Conservation (phyloP, 2,888 invertebrate species). For the Acrobasis suavella region DNA sequence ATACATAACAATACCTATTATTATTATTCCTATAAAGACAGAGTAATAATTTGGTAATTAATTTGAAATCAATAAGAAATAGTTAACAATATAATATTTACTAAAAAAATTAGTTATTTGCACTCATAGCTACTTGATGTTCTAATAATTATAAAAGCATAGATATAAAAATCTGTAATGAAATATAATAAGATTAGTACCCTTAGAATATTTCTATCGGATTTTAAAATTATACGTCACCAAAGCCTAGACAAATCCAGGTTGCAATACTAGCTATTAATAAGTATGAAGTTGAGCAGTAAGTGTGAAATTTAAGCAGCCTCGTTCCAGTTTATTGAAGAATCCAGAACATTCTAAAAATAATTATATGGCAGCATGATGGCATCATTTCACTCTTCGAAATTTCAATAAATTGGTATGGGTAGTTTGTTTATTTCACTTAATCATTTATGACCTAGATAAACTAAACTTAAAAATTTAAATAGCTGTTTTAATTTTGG, state of each 20-base stretch:
- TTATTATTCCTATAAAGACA: too few relatives aligned
- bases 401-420: neutral
- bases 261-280: neutral
- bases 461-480: neutral
- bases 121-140: too few relatives aligned
- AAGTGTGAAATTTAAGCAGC: constrained; percentile 42
- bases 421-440: neutral
- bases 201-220: too few relatives aligned
- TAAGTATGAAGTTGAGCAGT: constrained; percentile 23
- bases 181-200: too few relatives aligned
- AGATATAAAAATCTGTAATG: too few relatives aligned
- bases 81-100: too few relatives aligned
- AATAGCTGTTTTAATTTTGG: neutral
- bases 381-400: constrained; percentile 29
- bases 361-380: constrained; percentile 32
- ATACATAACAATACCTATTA: too few relatives aligned
- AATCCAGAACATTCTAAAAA: constrained; percentile 50
- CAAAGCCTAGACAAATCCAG: neutral
- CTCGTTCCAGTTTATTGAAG: constrained; percentile 53
- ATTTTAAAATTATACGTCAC: too few relatives aligned
- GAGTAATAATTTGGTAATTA: too few relatives aligned
- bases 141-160: too few relatives aligned
- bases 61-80: too few relatives aligned
- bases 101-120: too few relatives aligned
- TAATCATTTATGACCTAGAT: neutral